Evolutionary conservation across 2,888 invertebrate species (phyloP).

Genomic region (Campoletis raptor): DNA sequence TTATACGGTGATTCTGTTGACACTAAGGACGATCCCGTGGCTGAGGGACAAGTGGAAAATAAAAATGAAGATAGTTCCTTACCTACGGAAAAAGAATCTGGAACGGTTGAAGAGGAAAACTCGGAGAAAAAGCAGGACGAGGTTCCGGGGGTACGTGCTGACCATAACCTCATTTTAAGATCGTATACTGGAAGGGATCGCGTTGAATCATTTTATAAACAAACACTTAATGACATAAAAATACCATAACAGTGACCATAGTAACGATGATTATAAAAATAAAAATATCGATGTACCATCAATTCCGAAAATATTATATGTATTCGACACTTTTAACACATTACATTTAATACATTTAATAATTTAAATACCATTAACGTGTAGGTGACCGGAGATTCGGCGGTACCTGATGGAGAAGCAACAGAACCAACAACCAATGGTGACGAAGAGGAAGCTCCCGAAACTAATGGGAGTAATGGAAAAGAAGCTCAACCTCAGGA

Average conservation of each 20-base stretch:
- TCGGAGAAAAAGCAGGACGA: slow-evolving; percentile 70
- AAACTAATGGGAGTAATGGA: slow-evolving; percentile 85
- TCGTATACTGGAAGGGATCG: not conserved
- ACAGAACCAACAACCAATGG: slow-evolving; percentile 76
- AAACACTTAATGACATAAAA: not conserved
- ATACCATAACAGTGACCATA: not conserved
- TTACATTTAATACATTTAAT: not conserved
- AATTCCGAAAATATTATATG: not conserved
- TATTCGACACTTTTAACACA: not conserved
- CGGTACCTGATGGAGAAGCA: slow-evolving; percentile 76
- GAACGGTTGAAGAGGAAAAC: slow-evolving; percentile 73
- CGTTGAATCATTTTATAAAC: not conserved
- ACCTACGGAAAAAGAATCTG: slow-evolving; percentile 76
- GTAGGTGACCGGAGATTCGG: slow-evolving; percentile 69
- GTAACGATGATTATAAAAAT: not conserved
- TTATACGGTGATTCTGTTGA: slow-evolving; percentile 92
- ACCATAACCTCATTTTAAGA: slow-evolving; percentile 76
- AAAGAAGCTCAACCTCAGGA: slow-evolving; percentile 81
- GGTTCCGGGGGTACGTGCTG: slow-evolving; percentile 73
- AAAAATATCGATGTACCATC: not conserved
- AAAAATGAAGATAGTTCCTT: slow-evolving; percentile 79
- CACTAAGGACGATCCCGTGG: slow-evolving; percentile 81
- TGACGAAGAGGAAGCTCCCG: slow-evolving; percentile 74
- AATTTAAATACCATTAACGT: not conserved
- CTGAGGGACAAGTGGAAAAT: slow-evolving; percentile 74